Evolutionary conservation across 1,140 invertebrate species (phyloP), one percentile per base, ranked within the genome.

Genomic region (Orius laevigatus): DNA sequence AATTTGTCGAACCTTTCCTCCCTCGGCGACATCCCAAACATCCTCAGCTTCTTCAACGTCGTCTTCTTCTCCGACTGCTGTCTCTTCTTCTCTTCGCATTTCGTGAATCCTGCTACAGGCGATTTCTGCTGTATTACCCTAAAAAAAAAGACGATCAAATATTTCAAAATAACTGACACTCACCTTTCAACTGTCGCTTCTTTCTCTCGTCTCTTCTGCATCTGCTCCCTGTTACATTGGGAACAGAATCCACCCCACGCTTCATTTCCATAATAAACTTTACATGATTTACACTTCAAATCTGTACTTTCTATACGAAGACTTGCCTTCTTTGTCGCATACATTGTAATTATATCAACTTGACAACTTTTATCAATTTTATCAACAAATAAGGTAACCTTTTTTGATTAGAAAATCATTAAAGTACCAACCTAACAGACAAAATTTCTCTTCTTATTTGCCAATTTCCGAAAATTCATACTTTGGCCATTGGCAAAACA

Each of bases 191-290:
- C n/a, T 5, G 18, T 25, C 31, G 8, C 16, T 14, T 50, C n/a
- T 43, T 16, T 34, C 10, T 42, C 20, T 14, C 33, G 14, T 43
- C 18, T 43, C 15, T 35, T 32, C 14, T 43, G 48, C 4, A 48
- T 12, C 12, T 43, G 33, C 57, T 81, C 75, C 38, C 79, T 69
- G 58, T 84, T 76, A 62, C 83, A 98, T 67, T 92, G 84, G 18
- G 93, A 97, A 64, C 95, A 98, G 62, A 92, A 93, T 11, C 92
- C 85, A 62, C 92, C 81, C 85, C 93, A 98, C 61, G 93, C 84
- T 25, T 86, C 84, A 67, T 96, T 98, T 14, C 95, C 94, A 66
- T 84, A 98, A 71, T 79, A 98, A 49, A 90, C 91, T 70, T 93
- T 98, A 11, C 88, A 85, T 66, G 86, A 91, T 63, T 88, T 88